phyloP scores from a whole-genome alignment of 2,113 vertebrate species.

The Prunella fulvescens region DNA sequence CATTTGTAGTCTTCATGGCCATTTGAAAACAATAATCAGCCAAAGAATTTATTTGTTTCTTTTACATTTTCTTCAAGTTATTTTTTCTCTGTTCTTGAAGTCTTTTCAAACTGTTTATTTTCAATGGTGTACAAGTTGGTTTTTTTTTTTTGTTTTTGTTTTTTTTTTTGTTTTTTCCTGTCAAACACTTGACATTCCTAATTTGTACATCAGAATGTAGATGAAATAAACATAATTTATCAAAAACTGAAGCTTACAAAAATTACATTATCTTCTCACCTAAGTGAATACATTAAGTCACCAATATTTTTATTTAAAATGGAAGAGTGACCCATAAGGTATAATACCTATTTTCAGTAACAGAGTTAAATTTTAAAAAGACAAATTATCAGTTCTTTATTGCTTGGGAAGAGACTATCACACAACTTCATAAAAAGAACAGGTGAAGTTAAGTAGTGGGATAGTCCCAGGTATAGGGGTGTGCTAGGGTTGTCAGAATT shows the following conservation, averaged over 20 bases:
- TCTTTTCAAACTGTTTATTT: not conserved
- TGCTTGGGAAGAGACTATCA: not conserved
- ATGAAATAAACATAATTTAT: not conserved
- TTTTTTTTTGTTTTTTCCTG: not conserved
- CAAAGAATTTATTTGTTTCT: not conserved
- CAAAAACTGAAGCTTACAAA: not conserved
- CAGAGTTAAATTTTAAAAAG: not conserved
- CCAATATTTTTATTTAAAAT: not conserved
- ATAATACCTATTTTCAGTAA: not conserved
- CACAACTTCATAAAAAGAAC: not conserved
- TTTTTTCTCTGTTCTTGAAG: not conserved
- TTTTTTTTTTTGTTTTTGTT: too few species aligned
- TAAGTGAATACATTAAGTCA: not conserved
- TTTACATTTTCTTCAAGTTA: not conserved
- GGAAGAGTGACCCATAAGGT: rapidly evolving
- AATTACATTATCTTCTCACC: not conserved
- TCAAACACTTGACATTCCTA: not conserved
- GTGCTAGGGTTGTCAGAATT: not conserved
- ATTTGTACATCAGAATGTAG: not conserved
- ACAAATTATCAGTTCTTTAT: not conserved
- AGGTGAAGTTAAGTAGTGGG: not conserved
- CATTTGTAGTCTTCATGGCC: not conserved
- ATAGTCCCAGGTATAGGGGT: not conserved
- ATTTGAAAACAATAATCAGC: not conserved
- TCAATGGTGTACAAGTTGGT: not conserved